phyloP scores from a whole-genome alignment of 2,888 invertebrate species.

The Caprella mutica region DNA sequence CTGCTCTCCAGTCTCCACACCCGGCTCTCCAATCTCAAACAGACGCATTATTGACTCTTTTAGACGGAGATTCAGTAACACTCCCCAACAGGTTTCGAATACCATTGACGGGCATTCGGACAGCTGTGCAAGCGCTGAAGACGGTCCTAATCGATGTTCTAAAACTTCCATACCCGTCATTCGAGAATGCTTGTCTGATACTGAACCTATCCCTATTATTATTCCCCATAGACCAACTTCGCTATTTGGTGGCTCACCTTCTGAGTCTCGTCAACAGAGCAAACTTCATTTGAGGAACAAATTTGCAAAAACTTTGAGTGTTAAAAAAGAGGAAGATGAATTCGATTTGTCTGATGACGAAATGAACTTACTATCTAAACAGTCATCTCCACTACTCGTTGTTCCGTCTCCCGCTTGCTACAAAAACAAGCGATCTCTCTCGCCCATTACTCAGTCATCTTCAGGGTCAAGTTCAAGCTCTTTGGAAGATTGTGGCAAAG shows the following conservation, averaged over 20 bases:
- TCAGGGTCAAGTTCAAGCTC: background rate
- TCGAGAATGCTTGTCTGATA: no score
- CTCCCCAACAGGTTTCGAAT: no score
- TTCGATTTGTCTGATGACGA: background rate
- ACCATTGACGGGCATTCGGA: no score
- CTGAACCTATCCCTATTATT: no score
- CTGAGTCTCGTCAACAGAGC: background rate
- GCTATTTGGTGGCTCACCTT: background rate
- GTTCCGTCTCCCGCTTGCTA: no score
- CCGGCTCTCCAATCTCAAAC: background rate
- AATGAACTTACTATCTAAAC: background rate
- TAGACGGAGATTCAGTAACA: no score
- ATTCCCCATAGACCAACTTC: constrained; percentile 7
- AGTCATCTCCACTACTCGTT: background rate
- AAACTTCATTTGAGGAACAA: background rate
- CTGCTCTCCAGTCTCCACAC: background rate
- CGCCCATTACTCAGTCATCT: background rate
- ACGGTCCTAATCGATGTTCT: no score
- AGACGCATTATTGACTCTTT: no score
- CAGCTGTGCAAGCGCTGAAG: no score
- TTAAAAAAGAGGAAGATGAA: constrained; percentile 7
- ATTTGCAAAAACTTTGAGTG: constrained; percentile 1
- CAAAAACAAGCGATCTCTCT: background rate
- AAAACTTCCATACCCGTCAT: no score
- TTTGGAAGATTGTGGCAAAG: no score